Base-by-base conservation (phyloP, 2,113 vertebrate genomes). In the Ivindomyrus marchei region DNA sequence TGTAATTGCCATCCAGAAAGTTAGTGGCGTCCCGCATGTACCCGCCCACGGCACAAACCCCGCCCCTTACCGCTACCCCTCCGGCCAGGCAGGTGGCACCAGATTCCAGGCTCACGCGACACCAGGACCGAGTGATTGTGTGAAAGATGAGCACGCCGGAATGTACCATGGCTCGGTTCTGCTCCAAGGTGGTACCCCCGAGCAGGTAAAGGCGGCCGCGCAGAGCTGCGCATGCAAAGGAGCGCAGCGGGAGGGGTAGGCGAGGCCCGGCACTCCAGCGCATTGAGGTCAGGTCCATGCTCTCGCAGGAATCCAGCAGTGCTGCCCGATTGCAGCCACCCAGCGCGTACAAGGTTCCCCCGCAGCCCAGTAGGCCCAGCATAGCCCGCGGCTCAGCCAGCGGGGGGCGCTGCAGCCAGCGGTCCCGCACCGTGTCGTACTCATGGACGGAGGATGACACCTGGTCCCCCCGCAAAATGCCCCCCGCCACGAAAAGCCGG, bases 61-160 rank as follows among this genome's bases (percentile, higher is more conserved):
- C 96, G 0, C 96, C 95, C 27, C 95, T 94, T 80, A 97, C 96
- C 0, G 96, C 95, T 15, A 97, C 96, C 3, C 96, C 97, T 21
- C 95, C 96, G 8, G 96, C 96, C 1, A 96, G 94, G 85, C 95
- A 96, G 70, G 96, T 97, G 87, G 95, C 94, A 0, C 96, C 96
- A 0, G 96, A 96, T 90, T 97, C 96, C 62, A 97, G 91, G 0
- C 94, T 91, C 87, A 97, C 94, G 0, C 95, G 95, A 39, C 94
- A 96, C 97, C 97, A 97, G 90, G 94, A 94, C 92, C 94, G 93
- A 0, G 95, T 95, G 3, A 93, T 62, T 1, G 96, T 96, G 92
- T 96, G 94, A 91, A 96, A 97, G 89, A 97, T 96, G 1, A 97
- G 95, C 89, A 97, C 96, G 0, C 96, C 97, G 0, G 96, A 94